These are phyloP conservation scores for Callithrix jacchus DNA, from an alignment of 2,113 vertebrate genomes.

Conservation along the genomic window DNA sequence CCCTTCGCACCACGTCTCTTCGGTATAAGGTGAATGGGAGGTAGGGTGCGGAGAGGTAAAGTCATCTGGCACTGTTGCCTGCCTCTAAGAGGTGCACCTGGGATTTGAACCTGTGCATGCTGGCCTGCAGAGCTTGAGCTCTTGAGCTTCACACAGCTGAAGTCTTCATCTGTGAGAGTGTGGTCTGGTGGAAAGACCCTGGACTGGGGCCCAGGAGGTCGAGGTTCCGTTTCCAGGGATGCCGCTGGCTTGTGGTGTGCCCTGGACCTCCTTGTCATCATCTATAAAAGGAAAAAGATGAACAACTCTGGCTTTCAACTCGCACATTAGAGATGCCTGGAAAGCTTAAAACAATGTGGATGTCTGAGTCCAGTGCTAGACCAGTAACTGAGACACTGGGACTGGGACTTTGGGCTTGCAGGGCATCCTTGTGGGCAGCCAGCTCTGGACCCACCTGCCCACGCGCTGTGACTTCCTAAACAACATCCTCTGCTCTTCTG, in stretches of 20 bases:
- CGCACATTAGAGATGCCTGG: background rate
- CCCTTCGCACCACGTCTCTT: fast-evolving
- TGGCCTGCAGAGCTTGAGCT: background rate
- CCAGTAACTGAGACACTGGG: background rate
- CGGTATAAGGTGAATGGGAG: background rate
- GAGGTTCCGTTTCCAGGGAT: too few species aligned
- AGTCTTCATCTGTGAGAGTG: background rate
- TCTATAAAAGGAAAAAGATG: background rate
- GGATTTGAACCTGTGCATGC: background rate
- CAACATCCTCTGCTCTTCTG: background rate
- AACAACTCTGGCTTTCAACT: background rate
- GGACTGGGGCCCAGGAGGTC: background rate
- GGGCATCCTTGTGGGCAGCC: fast-evolving
- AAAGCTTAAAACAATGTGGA: background rate
- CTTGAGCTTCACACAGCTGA: background rate
- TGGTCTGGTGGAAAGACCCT: background rate
- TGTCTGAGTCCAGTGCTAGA: background rate
- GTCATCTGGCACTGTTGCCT: background rate
- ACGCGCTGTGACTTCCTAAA: background rate
- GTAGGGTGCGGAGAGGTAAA: too few species aligned
- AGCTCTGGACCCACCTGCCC: fast-evolving
- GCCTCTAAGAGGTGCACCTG: background rate
- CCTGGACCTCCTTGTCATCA: background rate
- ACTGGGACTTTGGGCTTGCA: background rate
- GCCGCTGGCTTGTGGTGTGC: fast-evolving